A percentile compares a stretch with the other conserved stretches of the same genome.
These are phyloP conservation scores for Heliopora coerulea DNA, from an alignment of 92 coral and sea anemone genomes.

Conservation along the genomic window DNA sequence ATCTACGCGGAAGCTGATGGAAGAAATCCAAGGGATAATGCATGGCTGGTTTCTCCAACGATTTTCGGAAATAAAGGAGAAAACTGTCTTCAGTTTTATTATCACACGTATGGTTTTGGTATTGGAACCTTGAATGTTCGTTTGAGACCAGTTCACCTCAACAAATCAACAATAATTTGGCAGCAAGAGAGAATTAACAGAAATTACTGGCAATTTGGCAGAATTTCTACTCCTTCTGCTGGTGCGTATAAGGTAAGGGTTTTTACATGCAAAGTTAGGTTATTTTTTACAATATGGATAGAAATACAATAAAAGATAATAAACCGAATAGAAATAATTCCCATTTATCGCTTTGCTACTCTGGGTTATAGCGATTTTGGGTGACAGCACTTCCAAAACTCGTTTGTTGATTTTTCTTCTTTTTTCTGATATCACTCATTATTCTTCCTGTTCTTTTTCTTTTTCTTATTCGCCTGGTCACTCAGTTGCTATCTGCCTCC, in stretches of 20 bases:
- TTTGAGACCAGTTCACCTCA: not conserved
- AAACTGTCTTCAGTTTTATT: not conserved
- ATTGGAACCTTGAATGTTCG: slow-evolving; percentile 1
- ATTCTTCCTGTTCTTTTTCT: too few species aligned
- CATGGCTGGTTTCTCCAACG: not conserved
- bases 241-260: not conserved
- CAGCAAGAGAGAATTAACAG: not conserved
- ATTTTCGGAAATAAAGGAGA: not conserved
- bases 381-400: too few species aligned
- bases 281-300: too few species aligned
- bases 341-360: too few species aligned
- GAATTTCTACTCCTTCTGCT: not conserved
- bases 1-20: not conserved
- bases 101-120: not conserved
- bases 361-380: too few species aligned
- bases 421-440: too few species aligned
- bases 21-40: not conserved
- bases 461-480: too few species aligned
- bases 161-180: not conserved
- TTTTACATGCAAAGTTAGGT: not conserved
- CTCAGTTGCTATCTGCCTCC: too few species aligned
- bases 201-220: not conserved
- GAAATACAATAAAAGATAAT: too few species aligned
- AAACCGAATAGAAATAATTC: too few species aligned
- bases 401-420: too few species aligned